Evolutionary conservation across 2,888 invertebrate species (phyloP).

Genomic region (Amiota minor): DNA sequence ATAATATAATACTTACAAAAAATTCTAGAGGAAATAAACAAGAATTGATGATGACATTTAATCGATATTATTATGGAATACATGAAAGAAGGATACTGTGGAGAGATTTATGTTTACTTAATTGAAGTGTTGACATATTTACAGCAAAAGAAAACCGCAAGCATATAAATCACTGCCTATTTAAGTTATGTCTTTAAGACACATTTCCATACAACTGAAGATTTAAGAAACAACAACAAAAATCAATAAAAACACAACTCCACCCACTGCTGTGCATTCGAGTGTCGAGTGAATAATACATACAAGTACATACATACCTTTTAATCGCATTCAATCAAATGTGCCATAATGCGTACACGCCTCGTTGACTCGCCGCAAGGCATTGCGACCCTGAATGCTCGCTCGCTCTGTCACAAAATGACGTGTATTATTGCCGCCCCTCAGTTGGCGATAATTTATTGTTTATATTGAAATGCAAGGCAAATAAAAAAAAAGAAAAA

Average conservation of each 20-base stretch:
- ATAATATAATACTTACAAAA: neutral
- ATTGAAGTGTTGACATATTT: conserved; percentile 50
- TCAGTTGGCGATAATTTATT: neutral
- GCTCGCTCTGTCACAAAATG: neutral
- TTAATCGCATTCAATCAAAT: neutral
- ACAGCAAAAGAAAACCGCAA: conserved; percentile 4
- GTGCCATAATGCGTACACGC: conserved; percentile 15
- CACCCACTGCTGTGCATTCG: no score
- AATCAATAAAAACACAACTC: no score
- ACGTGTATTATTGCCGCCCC: neutral
- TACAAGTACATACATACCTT: no score
- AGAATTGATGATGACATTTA: conserved; percentile 5
- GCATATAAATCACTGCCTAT: neutral
- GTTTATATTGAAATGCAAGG: conserved; percentile 2
- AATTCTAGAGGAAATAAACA: neutral
- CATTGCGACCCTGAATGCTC: neutral
- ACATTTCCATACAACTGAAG: no score
- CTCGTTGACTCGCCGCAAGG: conserved; percentile 18
- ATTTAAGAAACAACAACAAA: no score
- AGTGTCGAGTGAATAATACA: no score
- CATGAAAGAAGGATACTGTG: conserved; percentile 7
- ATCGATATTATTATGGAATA: neutral
- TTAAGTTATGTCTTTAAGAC: no score
- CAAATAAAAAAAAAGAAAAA: conserved; percentile 29
- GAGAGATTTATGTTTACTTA: conserved; percentile 48